phyloP scores from a whole-genome alignment of 2,113 vertebrate species.

The Calyptomena viridis region DNA sequence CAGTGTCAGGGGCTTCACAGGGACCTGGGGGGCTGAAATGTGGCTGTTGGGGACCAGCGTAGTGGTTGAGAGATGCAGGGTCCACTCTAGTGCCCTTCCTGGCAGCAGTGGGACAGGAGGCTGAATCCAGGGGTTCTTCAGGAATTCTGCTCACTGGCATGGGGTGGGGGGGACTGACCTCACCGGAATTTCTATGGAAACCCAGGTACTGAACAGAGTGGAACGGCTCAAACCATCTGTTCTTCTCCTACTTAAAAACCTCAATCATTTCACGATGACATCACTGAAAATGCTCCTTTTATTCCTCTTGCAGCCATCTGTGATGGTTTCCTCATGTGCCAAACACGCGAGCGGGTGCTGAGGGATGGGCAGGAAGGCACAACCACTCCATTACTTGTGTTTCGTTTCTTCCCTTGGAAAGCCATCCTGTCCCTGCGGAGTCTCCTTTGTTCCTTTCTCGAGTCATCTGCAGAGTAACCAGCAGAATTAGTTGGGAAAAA shows the following conservation, averaged over 20 bases:
- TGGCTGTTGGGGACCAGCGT: not conserved
- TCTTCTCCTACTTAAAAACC: slow-evolving; percentile 57
- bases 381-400: not conserved
- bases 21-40: accelerated
- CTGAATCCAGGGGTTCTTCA: not conserved
- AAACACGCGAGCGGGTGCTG: not conserved
- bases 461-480: not conserved
- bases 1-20: accelerated
- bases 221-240: slow-evolving; percentile 58
- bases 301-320: slow-evolving; percentile 47
- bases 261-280: not conserved
- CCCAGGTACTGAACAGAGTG: slow-evolving; percentile 12
- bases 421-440: not conserved
- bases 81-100: not conserved
- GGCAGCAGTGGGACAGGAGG: not conserved
- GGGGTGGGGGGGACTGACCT: not conserved
- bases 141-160: not conserved
- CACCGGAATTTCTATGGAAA: slow-evolving; percentile 40
- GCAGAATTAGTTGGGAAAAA: not conserved
- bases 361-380: not conserved
- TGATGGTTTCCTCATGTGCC: slow-evolving; percentile 8
- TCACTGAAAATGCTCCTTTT: slow-evolving; percentile 24
- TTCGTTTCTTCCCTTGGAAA: not conserved
- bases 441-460: not conserved
- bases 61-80: not conserved